phyloP scores from a whole-genome alignment of 2,888 invertebrate species.

The Griposia aprilina region DNA sequence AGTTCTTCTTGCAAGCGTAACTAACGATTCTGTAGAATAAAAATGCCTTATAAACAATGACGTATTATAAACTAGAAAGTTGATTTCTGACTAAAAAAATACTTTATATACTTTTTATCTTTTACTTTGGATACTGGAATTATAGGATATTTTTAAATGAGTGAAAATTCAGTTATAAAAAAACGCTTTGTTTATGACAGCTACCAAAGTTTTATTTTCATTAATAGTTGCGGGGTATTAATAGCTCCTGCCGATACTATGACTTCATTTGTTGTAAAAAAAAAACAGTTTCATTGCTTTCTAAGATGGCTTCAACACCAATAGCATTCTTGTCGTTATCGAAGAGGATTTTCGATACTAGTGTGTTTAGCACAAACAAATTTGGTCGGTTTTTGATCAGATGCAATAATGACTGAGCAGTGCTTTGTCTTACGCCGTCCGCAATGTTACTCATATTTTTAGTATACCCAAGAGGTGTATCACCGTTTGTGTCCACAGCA shows the following conservation, averaged over 20 bases:
- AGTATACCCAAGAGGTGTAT: conserved; percentile 82
- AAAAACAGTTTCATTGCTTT: conserved; percentile 67
- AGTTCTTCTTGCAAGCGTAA: conserved; percentile 19
- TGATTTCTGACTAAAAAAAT: not conserved
- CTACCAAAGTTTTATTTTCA: too few species aligned
- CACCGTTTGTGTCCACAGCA: conserved; percentile 78
- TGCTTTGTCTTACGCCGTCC: conserved; percentile 83
- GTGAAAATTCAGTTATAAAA: too few species aligned
- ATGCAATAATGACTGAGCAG: conserved; percentile 86
- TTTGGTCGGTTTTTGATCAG: conserved; percentile 72
- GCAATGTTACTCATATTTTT: conserved; percentile 84
- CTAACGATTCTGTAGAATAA: conserved; percentile 24
- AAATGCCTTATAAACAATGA: too few species aligned
- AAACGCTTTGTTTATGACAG: too few species aligned
- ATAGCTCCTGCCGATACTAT: conserved; percentile 85
- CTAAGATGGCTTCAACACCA: conserved; percentile 80
- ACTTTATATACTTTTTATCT: too few species aligned
- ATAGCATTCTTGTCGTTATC: conserved; percentile 82
- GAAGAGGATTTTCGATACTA: conserved; percentile 86
- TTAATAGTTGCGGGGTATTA: conserved; percentile 85
- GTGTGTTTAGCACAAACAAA: conserved; percentile 79
- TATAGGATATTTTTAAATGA: not conserved
- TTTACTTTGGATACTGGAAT: not conserved
- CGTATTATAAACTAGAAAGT: too few species aligned
- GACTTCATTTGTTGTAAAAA: conserved; percentile 79